These are phyloP conservation scores for Thereva unica DNA, from an alignment of 2,888 invertebrate species.

Conservation along the genomic window DNA sequence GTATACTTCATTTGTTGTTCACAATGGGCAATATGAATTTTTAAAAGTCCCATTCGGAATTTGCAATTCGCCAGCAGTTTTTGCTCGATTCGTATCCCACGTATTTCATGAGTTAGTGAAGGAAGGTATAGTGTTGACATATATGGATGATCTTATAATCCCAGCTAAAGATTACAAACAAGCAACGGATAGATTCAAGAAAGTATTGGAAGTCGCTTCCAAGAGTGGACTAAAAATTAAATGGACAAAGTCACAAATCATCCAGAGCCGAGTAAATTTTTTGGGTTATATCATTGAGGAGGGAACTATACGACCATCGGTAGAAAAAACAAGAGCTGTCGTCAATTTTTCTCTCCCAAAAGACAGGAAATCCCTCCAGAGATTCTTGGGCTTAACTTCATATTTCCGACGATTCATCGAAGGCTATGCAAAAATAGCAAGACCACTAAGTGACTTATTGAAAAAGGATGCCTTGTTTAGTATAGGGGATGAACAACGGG, in stretches of 20 bases:
- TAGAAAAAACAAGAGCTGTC: conserved; percentile 22
- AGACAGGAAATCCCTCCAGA: not conserved
- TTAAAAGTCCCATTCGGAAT: conserved; percentile 52
- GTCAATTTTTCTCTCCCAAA: conserved; percentile 25
- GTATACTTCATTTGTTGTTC: conserved; percentile 38
- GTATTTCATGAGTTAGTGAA: conserved; percentile 24
- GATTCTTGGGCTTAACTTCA: conserved; percentile 18
- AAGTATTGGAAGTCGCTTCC: conserved; percentile 1
- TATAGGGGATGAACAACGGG: not conserved
- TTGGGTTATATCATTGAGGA: conserved; percentile 26
- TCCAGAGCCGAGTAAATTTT: conserved; percentile 17
- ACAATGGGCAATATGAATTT: conserved; percentile 47
- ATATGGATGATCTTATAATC: conserved; percentile 15
- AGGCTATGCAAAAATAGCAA: not conserved
- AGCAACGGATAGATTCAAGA: conserved; percentile 11
- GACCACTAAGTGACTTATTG: conserved; percentile 9
- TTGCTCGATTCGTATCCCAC: conserved; percentile 43
- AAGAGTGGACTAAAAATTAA: conserved; percentile 29
- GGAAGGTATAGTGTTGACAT: conserved; percentile 15
- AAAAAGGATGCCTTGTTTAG: conserved; percentile 7
- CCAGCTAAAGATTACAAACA: conserved; percentile 11
- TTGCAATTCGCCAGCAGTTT: conserved; percentile 50
- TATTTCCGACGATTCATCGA: conserved; percentile 20
- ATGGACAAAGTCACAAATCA: not conserved
- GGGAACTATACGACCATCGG: conserved; percentile 22